These are phyloP conservation scores for Lutraria rhynchaena DNA, from an alignment of 1,140 invertebrate species.

Conservation along the genomic window DNA sequence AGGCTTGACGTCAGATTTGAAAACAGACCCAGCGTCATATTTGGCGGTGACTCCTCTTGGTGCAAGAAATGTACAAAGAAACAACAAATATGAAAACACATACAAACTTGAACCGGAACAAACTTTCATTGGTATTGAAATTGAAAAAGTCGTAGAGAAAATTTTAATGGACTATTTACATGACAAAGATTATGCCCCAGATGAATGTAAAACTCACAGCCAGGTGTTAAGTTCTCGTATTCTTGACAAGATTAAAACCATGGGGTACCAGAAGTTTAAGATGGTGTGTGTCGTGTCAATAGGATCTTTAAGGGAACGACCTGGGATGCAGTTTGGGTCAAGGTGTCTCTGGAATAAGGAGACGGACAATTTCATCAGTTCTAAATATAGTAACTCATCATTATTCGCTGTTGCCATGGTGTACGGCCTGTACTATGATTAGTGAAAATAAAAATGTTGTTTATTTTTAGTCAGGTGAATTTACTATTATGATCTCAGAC, in stretches of 20 bases:
- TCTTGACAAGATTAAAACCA: conserved; percentile 70
- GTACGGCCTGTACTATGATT: conserved; percentile 78
- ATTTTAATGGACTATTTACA: conserved; percentile 69
- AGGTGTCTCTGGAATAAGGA: conserved; percentile 80
- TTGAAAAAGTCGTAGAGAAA: conserved; percentile 71
- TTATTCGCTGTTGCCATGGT: conserved; percentile 80
- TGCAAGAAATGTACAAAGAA: background rate
- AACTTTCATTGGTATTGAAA: conserved; percentile 63
- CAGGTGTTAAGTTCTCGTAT: conserved; percentile 72
- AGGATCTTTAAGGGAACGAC: conserved; percentile 75
- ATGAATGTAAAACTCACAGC: conserved; percentile 67
- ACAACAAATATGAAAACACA: conserved; percentile 64
- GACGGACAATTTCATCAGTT: conserved; percentile 79
- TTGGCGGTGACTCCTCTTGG: conserved; percentile 44
- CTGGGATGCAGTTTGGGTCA: conserved; percentile 79
- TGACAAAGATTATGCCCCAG: conserved; percentile 71
- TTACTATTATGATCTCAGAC: no score
- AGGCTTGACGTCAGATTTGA: background rate
- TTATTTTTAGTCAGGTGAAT: background rate
- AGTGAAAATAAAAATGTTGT: conserved; percentile 54
- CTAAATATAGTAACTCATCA: conserved; percentile 77
- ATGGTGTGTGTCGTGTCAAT: conserved; percentile 77
- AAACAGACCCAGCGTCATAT: conserved; percentile 31
- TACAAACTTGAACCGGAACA: conserved; percentile 68
- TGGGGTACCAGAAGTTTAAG: conserved; percentile 75